Percentiles rank a stretch among this genome's conserved stretches.
These are phyloP conservation scores for Acanthurus lineatus DNA, from an alignment of 2,797 vertebrate species.

Conservation along the genomic window DNA sequence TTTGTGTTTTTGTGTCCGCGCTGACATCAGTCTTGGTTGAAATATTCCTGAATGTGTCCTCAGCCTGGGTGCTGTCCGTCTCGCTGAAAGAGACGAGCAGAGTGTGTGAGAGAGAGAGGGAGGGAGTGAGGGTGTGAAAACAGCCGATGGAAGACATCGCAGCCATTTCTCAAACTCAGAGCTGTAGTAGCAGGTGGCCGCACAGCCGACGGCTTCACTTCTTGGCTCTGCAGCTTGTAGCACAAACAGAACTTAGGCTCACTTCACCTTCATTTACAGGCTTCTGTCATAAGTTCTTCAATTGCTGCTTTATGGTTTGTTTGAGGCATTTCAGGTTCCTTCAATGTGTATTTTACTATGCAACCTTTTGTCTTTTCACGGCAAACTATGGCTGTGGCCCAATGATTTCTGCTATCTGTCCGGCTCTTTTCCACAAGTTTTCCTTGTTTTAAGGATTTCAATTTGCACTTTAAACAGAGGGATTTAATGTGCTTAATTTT, in stretches of 20 bases:
- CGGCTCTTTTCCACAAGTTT: slow-evolving; percentile 14
- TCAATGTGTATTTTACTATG: slow-evolving; percentile 26
- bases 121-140: slow-evolving; percentile 29
- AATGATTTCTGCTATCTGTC: slow-evolving; percentile 33
- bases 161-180: slow-evolving; percentile 45
- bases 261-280: neutral
- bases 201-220: slow-evolving; percentile 6
- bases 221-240: slow-evolving; percentile 1
- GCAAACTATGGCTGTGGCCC: slow-evolving; percentile 32
- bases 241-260: neutral
- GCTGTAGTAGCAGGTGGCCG: slow-evolving; percentile 53
- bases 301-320: neutral
- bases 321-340: neutral
- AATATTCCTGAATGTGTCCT: slow-evolving; percentile 57
- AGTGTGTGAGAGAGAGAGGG: neutral
- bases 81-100: slow-evolving; percentile 45
- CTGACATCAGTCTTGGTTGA: slow-evolving; percentile 53
- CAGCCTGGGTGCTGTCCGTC: slow-evolving; percentile 41
- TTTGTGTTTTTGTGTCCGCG: slow-evolving; percentile 62
- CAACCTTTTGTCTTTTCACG: slow-evolving; percentile 38
- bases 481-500: slow-evolving; percentile 63
- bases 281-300: slow-evolving; percentile 8
- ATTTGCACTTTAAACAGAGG: slow-evolving; percentile 43
- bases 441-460: slow-evolving; percentile 42
- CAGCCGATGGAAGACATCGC: slow-evolving; percentile 42